These are phyloP conservation scores for Megalops atlanticus DNA, from an alignment of 2,113 vertebrate genomes.

Conservation along the genomic window DNA sequence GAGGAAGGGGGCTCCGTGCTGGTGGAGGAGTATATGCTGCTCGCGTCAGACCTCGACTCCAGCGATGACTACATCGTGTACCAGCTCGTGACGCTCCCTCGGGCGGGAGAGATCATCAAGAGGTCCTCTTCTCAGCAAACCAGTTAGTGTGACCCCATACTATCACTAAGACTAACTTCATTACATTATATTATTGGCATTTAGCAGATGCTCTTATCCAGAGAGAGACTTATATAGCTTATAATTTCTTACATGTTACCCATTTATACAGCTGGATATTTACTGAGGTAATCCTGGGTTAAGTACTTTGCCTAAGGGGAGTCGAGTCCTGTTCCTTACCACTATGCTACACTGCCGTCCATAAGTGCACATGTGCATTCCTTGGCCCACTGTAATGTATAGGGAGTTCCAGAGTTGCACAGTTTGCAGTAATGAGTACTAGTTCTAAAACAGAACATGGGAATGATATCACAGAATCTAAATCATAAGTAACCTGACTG, in stretches of 20 bases:
- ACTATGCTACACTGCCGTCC: too few relatives aligned
- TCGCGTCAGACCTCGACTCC: constrained; percentile 70
- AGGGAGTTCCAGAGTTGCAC: neutral
- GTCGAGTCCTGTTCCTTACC: too few relatives aligned
- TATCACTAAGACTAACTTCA: neutral
- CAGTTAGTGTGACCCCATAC: constrained; percentile 45
- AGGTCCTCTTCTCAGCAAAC: constrained; percentile 47
- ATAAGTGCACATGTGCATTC: neutral
- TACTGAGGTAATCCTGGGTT: too few relatives aligned
- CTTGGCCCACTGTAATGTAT: neutral
- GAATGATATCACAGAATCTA: neutral
- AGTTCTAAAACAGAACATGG: neutral
- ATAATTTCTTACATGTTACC: too few relatives aligned
- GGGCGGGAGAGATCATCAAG: constrained; percentile 58
- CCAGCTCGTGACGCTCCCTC: constrained; percentile 38
- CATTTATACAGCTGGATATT: too few relatives aligned
- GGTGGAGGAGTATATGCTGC: constrained; percentile 54
- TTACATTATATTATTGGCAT: too few relatives aligned
- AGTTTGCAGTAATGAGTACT: neutral
- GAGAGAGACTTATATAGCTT: too few relatives aligned
- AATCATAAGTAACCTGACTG: neutral
- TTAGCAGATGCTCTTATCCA: too few relatives aligned
- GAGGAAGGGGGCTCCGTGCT: constrained; percentile 56
- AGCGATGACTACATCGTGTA: constrained; percentile 66
- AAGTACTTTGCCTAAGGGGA: too few relatives aligned